A percentile compares a stretch with the other conserved stretches of the same genome.
These are phyloP conservation scores for Drosophila tripunctata DNA, from an alignment of 2,888 invertebrate species.

Conservation along the genomic window DNA sequence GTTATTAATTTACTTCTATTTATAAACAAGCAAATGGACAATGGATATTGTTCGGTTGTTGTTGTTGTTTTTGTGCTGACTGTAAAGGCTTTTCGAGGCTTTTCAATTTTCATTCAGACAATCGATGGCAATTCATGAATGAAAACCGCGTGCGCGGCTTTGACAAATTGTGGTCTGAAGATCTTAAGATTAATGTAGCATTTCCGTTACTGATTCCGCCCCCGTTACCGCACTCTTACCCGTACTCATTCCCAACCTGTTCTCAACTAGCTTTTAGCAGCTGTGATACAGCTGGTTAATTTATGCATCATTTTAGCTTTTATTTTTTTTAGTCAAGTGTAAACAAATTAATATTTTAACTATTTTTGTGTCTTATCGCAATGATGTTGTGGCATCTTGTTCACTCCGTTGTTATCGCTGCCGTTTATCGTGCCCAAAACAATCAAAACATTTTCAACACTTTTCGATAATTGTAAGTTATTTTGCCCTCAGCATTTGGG, in stretches of 20 bases:
- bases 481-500: constrained; percentile 32
- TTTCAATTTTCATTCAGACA: constrained; percentile 70
- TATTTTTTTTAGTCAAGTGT: constrained; percentile 50
- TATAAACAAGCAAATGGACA: constrained; percentile 76
- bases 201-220: constrained; percentile 54
- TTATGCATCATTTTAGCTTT: constrained; percentile 26
- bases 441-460: constrained; percentile 74
- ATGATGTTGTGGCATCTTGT: constrained; percentile 32
- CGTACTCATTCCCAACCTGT: too few relatives aligned
- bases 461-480: constrained; percentile 75
- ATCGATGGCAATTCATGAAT: constrained; percentile 61
- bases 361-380: constrained; percentile 46
- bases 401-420: constrained; percentile 27
- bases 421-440: constrained; percentile 46
- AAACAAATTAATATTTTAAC: constrained; percentile 70
- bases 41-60: constrained; percentile 48
- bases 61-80: constrained; percentile 14
- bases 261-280: not conserved
- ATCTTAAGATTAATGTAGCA: constrained; percentile 67
- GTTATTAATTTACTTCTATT: constrained; percentile 82
- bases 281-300: constrained; percentile 26
- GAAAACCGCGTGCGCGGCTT: constrained; percentile 46
- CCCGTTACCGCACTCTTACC: too few relatives aligned
- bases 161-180: constrained; percentile 62
- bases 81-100: constrained; percentile 22